Evolutionary conservation across 1,140 invertebrate species (phyloP), one percentile per base, ranked within the genome.

Genomic region (Centruroides sculpturatus): DNA sequence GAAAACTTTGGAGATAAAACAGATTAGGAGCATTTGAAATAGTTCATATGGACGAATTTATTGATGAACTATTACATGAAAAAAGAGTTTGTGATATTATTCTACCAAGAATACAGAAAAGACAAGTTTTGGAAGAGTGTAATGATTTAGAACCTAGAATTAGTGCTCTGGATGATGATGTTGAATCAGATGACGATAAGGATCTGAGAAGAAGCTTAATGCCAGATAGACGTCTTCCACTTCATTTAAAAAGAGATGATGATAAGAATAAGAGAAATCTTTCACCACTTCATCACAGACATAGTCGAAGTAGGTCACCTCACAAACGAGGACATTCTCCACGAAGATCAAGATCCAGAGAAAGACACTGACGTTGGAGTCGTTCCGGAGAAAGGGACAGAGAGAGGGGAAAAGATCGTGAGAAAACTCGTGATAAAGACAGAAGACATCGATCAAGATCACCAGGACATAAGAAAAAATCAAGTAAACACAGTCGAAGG

Each of bases 41-140:
- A 13, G 76, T 94, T 47, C 89, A 98, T 69, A 92, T 99, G 87
- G 97, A 99, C 75, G 96, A 99, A 73, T 99, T 94, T 73, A 93
- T 99, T 67, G 95, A 99, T 73, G 82, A 87, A 68, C 75, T 99
- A 35, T 72, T 99, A 10, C 77, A 89, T 57, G 92, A 97, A 64
- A 96, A 99, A 73, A 79, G 95, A 61, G 75, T 85, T 5, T 98
- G 91, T 77, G 97, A 99, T 72, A 85, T 98, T 35, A 98, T 98
- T 70, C 72, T 99, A 57, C 97, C 97, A 0, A 81, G 95, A 68
- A 85, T 98, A 66, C 66, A 96, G 74, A 96, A 94, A 71, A 78
- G 95, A 46, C 78, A 85, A 67, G 85, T 98, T 60, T 75, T 98
- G 34, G 95, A 98, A 77, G 92, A 96, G 71, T 89, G 85, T 69